Conservation (phyloP, 2,797 vertebrate genomes). For the Fringilla coelebs region DNA sequence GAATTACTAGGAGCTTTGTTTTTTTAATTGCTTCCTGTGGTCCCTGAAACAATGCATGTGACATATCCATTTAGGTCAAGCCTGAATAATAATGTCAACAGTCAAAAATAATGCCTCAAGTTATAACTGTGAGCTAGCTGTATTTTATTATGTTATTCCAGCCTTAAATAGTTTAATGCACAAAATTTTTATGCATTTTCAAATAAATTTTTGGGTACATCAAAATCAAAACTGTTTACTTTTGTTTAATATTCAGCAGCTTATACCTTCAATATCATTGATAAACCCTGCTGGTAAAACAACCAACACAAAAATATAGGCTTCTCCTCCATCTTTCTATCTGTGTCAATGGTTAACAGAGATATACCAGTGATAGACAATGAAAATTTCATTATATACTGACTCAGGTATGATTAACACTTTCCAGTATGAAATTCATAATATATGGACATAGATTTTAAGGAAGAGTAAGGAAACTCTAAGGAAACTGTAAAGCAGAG, state of each 20-base stretch:
- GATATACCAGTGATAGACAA: background rate
- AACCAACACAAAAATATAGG: rapidly evolving
- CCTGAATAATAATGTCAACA: background rate
- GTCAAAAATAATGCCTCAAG: background rate
- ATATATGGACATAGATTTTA: background rate
- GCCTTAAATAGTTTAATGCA: background rate
- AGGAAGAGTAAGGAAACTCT: background rate
- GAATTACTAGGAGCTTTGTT: background rate
- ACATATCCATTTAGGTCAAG: background rate
- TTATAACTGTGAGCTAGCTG: background rate
- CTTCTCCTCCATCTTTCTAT: background rate
- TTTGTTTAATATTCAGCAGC: background rate
- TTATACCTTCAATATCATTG: background rate
- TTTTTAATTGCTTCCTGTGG: background rate
- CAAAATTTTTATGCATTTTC: background rate
- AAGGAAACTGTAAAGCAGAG: too few relatives aligned
- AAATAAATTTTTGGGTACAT: background rate
- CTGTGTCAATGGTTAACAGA: background rate
- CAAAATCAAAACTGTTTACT: background rate
- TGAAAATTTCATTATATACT: background rate
- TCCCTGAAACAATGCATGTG: background rate
- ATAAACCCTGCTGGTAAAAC: background rate
- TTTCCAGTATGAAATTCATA: background rate
- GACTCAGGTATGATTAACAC: background rate
- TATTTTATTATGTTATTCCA: background rate